Conservation (phyloP, 2,888 invertebrate genomes). For the Oscheius myriophilus region DNA sequence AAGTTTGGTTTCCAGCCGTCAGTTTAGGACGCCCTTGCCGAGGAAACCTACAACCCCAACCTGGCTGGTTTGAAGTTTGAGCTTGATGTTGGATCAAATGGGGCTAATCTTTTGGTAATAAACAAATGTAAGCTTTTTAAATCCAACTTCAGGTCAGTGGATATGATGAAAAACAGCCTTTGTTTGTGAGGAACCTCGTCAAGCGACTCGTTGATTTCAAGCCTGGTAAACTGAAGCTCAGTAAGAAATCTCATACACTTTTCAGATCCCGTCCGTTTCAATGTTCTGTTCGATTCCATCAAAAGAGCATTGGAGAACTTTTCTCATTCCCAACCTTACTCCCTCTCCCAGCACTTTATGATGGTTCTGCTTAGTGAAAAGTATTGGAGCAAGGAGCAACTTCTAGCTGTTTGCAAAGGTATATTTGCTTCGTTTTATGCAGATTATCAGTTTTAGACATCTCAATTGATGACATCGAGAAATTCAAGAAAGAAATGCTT, state of each 20-base stretch:
- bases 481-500: conserved; percentile 83
- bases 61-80: conserved; percentile 82
- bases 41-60: conserved; percentile 91
- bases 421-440: background rate
- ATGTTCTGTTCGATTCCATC: conserved; percentile 74
- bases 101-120: conserved; percentile 4
- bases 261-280: conserved; percentile 47
- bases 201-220: conserved; percentile 85
- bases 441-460: conserved; percentile 76
- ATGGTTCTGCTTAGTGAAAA: conserved; percentile 83
- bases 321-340: conserved; percentile 86
- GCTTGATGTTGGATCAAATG: conserved; percentile 38
- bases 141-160: conserved; percentile 74
- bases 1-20: conserved; percentile 53
- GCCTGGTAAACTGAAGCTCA: conserved; percentile 73
- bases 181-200: conserved; percentile 84
- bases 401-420: conserved; percentile 84
- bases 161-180: conserved; percentile 83
- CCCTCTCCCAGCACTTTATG: conserved; percentile 82
- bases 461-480: conserved; percentile 81
- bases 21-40: conserved; percentile 86
- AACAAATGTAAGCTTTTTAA: background rate
- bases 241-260: background rate
- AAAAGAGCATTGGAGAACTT: conserved; percentile 86
- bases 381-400: conserved; percentile 89